Evolutionary conservation across 2,888 invertebrate genomes (phyloP), one percentile per base, ranked within the genome.

Genomic region (Plagodis pulveraria): DNA sequence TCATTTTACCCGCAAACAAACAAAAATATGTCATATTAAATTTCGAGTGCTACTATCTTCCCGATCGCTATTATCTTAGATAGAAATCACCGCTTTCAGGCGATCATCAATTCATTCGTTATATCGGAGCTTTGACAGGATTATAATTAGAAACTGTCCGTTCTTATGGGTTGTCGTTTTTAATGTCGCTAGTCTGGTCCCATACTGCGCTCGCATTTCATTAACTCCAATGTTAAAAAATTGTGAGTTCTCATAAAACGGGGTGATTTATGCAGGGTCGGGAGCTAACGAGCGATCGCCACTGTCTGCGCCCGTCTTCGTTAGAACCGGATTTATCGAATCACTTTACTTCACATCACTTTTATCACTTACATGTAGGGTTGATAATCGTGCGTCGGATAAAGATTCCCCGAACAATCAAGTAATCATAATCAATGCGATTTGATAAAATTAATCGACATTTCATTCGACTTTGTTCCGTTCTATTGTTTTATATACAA

Each of bases 191-290:
- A 86, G 88, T 76, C 79, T 84, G 87, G 86, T 90, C 90, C 85
- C 91, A 92, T 89, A 92, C 91, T 90, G 92, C 81, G 91, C 87
- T 87, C 91, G 91, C 89, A 89, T 91, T 91, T 92, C 91, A 90
- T 92, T 92, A 92, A 86, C 80, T 78, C 60, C 60, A 76, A 82
- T 80, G 81, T 87, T 88, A 87, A 91, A 91, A 89, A 89, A 88
- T 84, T 81, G 84, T 84, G 84, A 86, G 84, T 79, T 86, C 88
- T 88, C 91, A 87, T 92, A 92, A 92, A 92, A 86, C 83, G 83
- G 80, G 70, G 86, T 91, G 91, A 92, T 92, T 92, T 92, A 92
- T 91, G 78, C 80, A 77, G 86, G 87, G 87, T 86, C 87, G 86
- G 89, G 86, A 87, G 90, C 90, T 87, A 88, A 87, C 89, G 86